Evolutionary conservation across 92 coral and sea anemone species (phyloP), one percentile per base, ranked within the genome.

Genomic region (Phenganax marumi): DNA sequence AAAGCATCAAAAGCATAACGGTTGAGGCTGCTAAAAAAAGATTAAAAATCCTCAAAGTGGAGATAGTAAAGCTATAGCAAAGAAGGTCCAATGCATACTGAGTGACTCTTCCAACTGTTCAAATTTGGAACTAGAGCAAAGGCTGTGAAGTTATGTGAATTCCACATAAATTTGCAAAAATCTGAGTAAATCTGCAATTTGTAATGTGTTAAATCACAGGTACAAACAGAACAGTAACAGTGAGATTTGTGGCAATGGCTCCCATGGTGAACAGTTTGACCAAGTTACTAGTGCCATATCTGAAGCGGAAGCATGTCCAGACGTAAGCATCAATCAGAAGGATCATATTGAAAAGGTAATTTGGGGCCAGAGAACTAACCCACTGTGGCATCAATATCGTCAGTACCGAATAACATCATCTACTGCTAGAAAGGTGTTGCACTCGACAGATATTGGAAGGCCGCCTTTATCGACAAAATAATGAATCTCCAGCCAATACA

Each of bases 331-430:
- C 64, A n/a, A 68, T 24, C 81, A 21, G 17, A 55, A 50, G 68
- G 19, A 50, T 8, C 68, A 76, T 55, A 76, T 55, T 76, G 81
- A 76, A 76, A 24, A 55, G 18, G 60, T 54, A 76, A 76, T 68
- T 43, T 21, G 68, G 81, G 81, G 81, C 8, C 63, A 75, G 33
- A 75, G 62, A 33, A 52, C 10, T 33, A 75, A 76, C 39, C 66
- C 81, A 76, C 81, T 76, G 2, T 76, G 81, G 81, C 81, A 76
- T 58, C 50, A 55, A 62, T 76, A 76, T 24, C 81, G 81, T 7
- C 81, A 53, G 52, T 76, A 76, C 39, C 18, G 81, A 58, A 76
- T 76, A 54, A 21, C 81, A 11, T 76, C 81, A 22, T 76, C 81
- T 24, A 23, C 14, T 4, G 68, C 81, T 12, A 23, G 68, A 55